A percentile compares a stretch with the other conserved stretches of the same genome.
Evolutionary conservation across 2,888 invertebrate genomes (phyloP).

Genomic region (Lasioglossum malachurum): DNA sequence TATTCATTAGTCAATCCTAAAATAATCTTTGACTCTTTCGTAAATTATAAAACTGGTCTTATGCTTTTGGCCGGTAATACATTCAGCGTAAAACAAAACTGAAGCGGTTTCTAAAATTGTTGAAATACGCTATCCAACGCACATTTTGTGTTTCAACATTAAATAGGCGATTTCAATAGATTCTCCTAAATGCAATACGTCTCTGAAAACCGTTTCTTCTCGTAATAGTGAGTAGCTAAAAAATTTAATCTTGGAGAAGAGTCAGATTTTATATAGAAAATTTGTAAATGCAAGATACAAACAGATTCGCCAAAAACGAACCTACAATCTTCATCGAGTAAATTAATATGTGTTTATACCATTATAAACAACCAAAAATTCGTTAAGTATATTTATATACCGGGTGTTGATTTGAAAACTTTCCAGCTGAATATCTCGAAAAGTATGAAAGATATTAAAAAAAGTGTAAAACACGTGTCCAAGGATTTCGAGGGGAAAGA

Average conservation of each 20-base stretch:
- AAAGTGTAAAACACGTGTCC: no score
- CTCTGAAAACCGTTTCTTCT: neutral
- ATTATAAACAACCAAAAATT: no score
- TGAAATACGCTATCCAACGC: neutral
- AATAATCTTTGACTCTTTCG: neutral
- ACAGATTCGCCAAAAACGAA: no score
- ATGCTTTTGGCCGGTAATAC: neutral
- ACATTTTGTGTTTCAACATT: neutral
- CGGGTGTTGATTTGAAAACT: no score
- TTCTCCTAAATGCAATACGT: neutral
- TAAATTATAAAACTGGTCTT: neutral
- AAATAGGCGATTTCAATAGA: neutral
- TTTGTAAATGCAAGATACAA: no score
- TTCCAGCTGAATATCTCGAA: no score
- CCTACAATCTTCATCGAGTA: no score
- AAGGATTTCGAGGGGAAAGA: no score
- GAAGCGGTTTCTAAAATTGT: conserved; percentile 3
- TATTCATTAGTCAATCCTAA: neutral
- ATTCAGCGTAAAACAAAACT: neutral
- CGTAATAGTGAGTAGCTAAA: neutral
- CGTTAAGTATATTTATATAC: no score
- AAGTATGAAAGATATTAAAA: no score
- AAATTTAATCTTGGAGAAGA: neutral
- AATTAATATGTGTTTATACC: neutral
- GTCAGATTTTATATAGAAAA: neutral